These are phyloP conservation scores for Smutsia gigantea DNA, from an alignment of 2,797 vertebrate species.

Conservation along the genomic window DNA sequence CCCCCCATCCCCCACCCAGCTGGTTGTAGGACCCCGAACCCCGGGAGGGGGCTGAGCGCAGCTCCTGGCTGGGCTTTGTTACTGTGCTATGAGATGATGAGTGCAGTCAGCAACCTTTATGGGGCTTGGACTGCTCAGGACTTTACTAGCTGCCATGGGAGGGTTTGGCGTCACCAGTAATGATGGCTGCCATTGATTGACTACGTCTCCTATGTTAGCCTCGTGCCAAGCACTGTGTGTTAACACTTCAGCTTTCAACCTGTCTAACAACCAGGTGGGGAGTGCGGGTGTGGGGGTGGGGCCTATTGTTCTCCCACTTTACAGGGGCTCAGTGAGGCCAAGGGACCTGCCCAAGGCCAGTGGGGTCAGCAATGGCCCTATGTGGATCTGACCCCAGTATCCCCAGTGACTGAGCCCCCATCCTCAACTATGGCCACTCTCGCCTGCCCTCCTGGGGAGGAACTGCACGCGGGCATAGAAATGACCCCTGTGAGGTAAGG, in stretches of 20 bases:
- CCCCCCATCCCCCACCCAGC: fast-evolving
- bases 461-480: neutral
- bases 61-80: neutral
- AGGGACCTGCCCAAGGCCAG: neutral
- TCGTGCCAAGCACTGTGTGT: neutral
- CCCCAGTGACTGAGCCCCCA: neutral
- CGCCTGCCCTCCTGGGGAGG: neutral
- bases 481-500: neutral
- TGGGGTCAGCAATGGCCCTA: neutral
- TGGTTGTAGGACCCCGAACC: neutral
- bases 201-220: neutral
- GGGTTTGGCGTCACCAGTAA: neutral
- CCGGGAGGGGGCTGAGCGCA: neutral
- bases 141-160: neutral
- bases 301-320: neutral
- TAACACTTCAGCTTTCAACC: neutral
- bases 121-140: neutral
- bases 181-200: neutral
- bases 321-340: neutral
- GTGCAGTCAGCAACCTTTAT: neutral
- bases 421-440: neutral
- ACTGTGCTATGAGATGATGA: neutral
- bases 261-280: too few relatives aligned
- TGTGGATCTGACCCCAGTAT: neutral
- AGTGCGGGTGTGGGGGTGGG: too few relatives aligned